Base-by-base conservation (phyloP, 1,140 invertebrate species). In the Tetramorium parvispinum region DNA sequence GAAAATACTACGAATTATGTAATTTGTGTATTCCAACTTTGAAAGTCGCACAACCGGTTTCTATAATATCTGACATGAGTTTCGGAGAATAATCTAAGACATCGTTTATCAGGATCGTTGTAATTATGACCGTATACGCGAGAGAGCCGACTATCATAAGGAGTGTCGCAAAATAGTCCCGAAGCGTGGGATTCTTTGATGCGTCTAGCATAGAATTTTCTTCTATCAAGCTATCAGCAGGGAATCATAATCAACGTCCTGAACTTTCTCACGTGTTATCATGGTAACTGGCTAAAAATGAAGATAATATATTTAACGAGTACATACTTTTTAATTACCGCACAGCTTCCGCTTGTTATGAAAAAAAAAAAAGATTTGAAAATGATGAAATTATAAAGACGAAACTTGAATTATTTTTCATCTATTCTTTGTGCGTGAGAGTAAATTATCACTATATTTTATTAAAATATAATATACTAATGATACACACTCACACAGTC, bases 161-260 rank as follows among this genome's bases (percentile, higher is more conserved):
- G 13, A 68, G n/a, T 68, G 77, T 81, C 63, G 77, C 63, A 53
- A 81, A 70, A 53, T 81, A 55, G 16, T 40, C 77, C 10, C 16
- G 24, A 76, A 77, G 55, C 77, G 77, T 81, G 77, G 77, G 77
- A 81, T 81, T 51, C 59, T 65, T 24, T 40, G 63, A 53, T 18
- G 46, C 18, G 46, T 21, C 63, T 53, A 18, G 16, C 21, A 11
- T 32, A 53, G 32, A 81, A 81, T 70, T 65, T 63, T 78, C 65
- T n/a, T 53, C n/a, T n/a, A n/a, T n/a, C n/a, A 10, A 7, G 77
- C 46, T 81, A 81, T 81, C 77, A 55, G 21, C 24, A 32, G 18
- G 43, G n/a, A 79, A 32, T 65, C 43, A 3, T 37, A 66, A 13
- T 81, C 46, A 68, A 79, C 46, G n/a, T 43, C 46, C 27, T 68